Percentiles rank a stretch among this genome's conserved stretches.
These are phyloP conservation scores for Gnathochromis pfefferi DNA, from an alignment of 2,113 vertebrate species.

Conservation along the genomic window DNA sequence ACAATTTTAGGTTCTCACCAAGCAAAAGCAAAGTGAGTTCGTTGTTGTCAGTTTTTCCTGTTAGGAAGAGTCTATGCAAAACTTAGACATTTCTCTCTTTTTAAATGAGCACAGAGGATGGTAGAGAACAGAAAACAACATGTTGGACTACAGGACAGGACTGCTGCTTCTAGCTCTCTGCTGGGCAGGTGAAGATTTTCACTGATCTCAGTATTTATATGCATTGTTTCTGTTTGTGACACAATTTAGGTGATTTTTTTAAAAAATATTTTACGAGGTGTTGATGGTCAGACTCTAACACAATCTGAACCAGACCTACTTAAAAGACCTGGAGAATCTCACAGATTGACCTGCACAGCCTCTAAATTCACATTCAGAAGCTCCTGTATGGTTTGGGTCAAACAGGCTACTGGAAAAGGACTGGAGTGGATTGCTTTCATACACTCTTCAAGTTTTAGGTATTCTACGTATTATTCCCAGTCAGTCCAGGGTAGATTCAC, in stretches of 20 bases:
- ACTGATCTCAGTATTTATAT: fast-evolving
- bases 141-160: neutral
- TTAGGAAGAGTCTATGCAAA: neutral
- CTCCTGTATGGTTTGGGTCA: neutral
- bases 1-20: neutral
- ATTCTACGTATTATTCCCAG: fast-evolving
- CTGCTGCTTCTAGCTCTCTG: neutral
- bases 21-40: fast-evolving
- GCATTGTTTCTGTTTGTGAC: neutral
- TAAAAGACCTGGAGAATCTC: neutral
- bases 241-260: fast-evolving
- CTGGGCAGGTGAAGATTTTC: fast-evolving
- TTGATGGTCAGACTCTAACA: fast-evolving
- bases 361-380: neutral
- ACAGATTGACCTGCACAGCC: neutral
- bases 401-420: neutral
- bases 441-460: fast-evolving
- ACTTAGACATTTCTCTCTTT: neutral
- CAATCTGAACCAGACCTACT: fast-evolving
- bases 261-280: fast-evolving
- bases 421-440: neutral
- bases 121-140: neutral
- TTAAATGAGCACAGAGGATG: neutral
- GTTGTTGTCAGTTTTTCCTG: neutral
- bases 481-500: neutral